Base-by-base conservation (phyloP, 1,140 invertebrate species). In the Danaus plexippus region DNA sequence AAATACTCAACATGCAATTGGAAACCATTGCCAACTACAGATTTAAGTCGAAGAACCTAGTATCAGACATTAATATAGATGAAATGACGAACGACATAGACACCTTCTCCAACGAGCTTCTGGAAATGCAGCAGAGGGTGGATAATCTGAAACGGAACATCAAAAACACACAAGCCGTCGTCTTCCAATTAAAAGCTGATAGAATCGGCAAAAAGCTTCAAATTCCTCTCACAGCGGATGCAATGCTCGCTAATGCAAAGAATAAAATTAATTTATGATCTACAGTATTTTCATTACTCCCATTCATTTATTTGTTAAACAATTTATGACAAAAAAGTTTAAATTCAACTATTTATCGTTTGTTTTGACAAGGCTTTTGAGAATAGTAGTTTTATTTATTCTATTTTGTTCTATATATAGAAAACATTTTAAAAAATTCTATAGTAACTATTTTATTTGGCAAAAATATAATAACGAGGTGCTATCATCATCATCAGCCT, bases 1-100 rank as follows among this genome's bases (percentile, higher is more conserved):
- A 79, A 66, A 61, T 79, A n/a, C 47, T 83, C 1, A 77, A 80
- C 42, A 60, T 78, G 15, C 66, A 77, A 57, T 48, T 85, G 0
- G 68, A 77, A 53, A 71, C 67, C 0, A 67, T 81, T 5, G 61
- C 74, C 0, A 76, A 72, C 22, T 66, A 67, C 43, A 64, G 60
- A 49, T 76, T 73, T 15, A 80, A 80, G 50, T 62, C 73, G 0
- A 80, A 80, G 61, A 63, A 70, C 11, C 18, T 59, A 9, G 15
- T 73, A 12, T 69, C 77, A 0, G 49, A 60, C 10, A 41, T 73
- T 9, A 49, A 71, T 32, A 40, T 61, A 1, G 66, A 75, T 4
- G 58, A 71, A 2, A 68, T 71, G 57, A 57, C 18, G 1, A 70
- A 74, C 43, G 74, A 81, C n/a, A 58, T 75, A 7, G 75, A 85